Base-by-base conservation (phyloP, 2,797 vertebrate species). In the Macropodus opercularis region DNA sequence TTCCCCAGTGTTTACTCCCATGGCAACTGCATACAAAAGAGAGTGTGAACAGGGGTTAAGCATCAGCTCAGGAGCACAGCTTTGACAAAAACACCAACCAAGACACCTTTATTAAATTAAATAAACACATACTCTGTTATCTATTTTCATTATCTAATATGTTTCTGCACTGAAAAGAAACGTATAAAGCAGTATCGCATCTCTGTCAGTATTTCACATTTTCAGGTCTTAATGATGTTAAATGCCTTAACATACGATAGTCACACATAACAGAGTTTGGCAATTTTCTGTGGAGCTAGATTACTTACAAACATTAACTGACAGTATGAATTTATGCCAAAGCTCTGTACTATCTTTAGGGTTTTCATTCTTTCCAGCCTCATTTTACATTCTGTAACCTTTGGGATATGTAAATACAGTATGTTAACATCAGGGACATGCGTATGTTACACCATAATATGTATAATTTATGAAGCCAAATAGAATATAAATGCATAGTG, bases 381-480 rank as follows among this genome's bases (percentile, higher is more conserved):
- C 24, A 41, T 77, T 66, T 63, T 43, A 63, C 44, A 50, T 61
- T 57, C 32, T 42, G 26, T 63, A 69, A 61, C 77, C 29, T 78
- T 49, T 47, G 26, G 13, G 44, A 70, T 78, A 75, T 83, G 72
- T 74, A 70, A 82, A 85, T 82, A 72, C 55, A 52, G 38, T 67
- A 41, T 75, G 63, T 77, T 84, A 53, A 63, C 72, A 70, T 69
- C 24, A 31, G 79, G 74, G 77, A 68, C 69, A 3, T 65, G 64
- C 59, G 38, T 69, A 57, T 63, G 62, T 72, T 62, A 49, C 58
- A 44, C 49, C 36, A 58, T 41, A 7, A 31, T 52, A 19, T 84
- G 66, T 78, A 85, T 88, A 60, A 83, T 81, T 77, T 15, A 72
- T 77, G 49, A 66, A 38, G 56, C 47, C 61, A 79, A 81, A 81